phyloP scores from a whole-genome alignment of 2,797 vertebrate species.

The Melanotaenia maccullochi region DNA sequence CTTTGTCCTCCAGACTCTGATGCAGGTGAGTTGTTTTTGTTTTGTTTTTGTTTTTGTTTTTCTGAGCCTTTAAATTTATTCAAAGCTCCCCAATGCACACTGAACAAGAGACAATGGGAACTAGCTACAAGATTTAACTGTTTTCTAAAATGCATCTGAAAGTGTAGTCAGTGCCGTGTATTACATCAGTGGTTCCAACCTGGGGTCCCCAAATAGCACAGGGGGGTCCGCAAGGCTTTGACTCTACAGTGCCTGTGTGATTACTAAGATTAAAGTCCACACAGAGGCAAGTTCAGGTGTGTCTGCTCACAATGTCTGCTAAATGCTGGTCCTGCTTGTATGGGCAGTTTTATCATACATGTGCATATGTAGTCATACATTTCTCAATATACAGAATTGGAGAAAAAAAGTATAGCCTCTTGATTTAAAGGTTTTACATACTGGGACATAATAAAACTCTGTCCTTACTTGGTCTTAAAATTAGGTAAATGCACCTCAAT shows the following conservation, averaged over 20 bases:
- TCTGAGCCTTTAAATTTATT: neutral
- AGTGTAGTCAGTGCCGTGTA: neutral
- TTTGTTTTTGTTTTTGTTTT: neutral
- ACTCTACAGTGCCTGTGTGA: neutral
- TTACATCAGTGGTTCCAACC: neutral
- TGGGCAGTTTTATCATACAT: neutral
- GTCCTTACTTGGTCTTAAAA: too few relatives aligned
- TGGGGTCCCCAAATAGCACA: too few relatives aligned
- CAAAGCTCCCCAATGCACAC: neutral
- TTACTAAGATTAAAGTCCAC: neutral
- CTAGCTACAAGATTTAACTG: neutral
- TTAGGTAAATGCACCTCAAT: too few relatives aligned
- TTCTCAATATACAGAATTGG: too few relatives aligned
- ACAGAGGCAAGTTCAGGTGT: neutral
- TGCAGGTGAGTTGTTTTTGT: conserved; percentile 88
- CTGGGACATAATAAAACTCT: too few relatives aligned
- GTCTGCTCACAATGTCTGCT: neutral
- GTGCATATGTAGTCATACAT: neutral
- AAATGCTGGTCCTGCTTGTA: too few relatives aligned
- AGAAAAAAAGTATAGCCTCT: too few relatives aligned
- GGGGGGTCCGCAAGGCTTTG: neutral
- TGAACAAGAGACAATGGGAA: neutral
- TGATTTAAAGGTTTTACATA: too few relatives aligned
- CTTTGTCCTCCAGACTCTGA: conserved; percentile 85
- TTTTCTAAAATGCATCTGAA: neutral